Evolutionary conservation across 2,797 vertebrate genomes (phyloP).

Genomic region (Ctenochaetus hawaiiensis): DNA sequence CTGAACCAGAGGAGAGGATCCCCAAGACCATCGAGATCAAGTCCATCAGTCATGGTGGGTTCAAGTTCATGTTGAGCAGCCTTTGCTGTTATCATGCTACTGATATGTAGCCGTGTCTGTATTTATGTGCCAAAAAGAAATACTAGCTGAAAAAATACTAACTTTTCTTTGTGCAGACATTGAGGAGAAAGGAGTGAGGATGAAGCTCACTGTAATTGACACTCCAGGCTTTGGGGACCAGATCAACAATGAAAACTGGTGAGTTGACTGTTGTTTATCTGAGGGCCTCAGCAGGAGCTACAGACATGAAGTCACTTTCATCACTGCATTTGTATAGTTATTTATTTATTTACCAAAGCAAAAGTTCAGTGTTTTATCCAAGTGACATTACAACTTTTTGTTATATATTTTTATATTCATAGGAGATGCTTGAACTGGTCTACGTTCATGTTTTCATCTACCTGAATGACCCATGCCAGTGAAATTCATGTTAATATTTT

Average conservation of each 20-base stretch:
- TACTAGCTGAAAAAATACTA: background rate
- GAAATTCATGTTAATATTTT: too few species aligned
- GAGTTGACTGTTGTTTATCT: conserved; percentile 57
- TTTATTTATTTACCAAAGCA: too few species aligned
- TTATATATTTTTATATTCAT: too few species aligned
- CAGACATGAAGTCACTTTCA: too few species aligned
- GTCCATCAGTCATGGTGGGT: conserved; percentile 93
- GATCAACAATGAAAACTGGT: conserved; percentile 99
- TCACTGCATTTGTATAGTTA: too few species aligned
- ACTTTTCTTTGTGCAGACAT: conserved; percentile 85
- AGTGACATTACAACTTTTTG: too few species aligned
- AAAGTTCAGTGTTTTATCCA: background rate
- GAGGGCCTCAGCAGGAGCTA: background rate
- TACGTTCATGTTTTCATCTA: too few species aligned
- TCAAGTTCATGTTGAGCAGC: conserved; percentile 12
- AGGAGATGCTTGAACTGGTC: too few species aligned
- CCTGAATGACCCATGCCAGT: too few species aligned
- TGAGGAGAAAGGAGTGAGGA: conserved; percentile 96
- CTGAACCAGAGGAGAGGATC: conserved; percentile 91
- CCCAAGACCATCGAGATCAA: conserved; percentile 98
- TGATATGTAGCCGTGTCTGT: background rate
- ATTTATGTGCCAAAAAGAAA: background rate
- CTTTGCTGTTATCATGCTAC: background rate
- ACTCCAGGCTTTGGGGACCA: conserved; percentile 98
- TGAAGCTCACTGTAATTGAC: conserved; percentile 97